Base-by-base conservation (phyloP, 2,888 invertebrate genomes). In the Brachyopa scutellaris region DNA sequence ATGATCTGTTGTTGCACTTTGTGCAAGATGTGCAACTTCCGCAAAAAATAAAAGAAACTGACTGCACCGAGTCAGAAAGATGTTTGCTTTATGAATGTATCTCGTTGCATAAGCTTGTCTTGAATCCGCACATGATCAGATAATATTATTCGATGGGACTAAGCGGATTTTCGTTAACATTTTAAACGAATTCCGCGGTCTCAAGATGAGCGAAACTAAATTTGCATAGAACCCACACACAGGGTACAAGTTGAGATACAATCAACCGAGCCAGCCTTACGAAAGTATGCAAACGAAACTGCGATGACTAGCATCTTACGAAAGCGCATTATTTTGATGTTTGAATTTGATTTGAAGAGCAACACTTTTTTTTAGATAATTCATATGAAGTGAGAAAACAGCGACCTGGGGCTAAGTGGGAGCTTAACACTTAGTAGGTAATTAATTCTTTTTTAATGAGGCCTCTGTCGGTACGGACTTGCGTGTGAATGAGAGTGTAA, bases 21-120 rank as follows among this genome's bases (percentile, higher is more conserved):
- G 26, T 26, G 26, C 53, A 17, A 42, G 19, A 11, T 40, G 42
- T 51, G 17, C 8, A 59, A 70, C 53, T 72, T 72, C 61, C 72
- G 51, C 11, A 36, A n/a, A n/a, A 61, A 23, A 23, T 21, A 55
- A 38, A 29, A 26, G 9, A 17, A 26, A 26, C 6, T 3, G 21
- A 21, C 9, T 40, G 42, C 47, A 47, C 11, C 11, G 11, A 33
- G 33, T 33, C 38, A 57, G 38, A 57, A 13, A 11, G 59, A 59
- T 59, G 40, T 26, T 26, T 26, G 26, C 26, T 26, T 3, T 5
- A 26, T 6, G 6, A 26, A 26, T 26, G 26, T 26, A 5, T n/a
- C 1, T 4, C 47, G 7, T 23, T 47, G 47, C 47, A 26, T 23
- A 47, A 23, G 8, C 11, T 13, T 23, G 17, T 4, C 15, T 15